phyloP scores from a whole-genome alignment of 37 sponge, comb jelly and placozoan species.

The Oopsacas minuta region DNA sequence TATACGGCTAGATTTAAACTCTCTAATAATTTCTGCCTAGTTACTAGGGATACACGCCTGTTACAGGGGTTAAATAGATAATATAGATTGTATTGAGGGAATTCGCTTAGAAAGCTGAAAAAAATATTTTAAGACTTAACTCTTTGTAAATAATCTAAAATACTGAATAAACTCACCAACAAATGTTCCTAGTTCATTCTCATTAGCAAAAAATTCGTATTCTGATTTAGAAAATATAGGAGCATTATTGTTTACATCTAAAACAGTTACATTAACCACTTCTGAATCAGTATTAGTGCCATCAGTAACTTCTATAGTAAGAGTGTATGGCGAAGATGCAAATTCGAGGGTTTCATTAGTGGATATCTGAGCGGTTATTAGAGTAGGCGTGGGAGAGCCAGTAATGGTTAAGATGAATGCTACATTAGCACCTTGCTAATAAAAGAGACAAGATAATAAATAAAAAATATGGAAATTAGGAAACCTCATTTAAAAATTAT shows the following conservation, averaged over 20 bases:
- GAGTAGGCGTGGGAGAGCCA: neutral
- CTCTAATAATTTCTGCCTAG: no score
- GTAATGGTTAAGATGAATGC: neutral
- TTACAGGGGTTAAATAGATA: no score
- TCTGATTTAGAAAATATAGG: neutral
- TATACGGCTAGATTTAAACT: no score
- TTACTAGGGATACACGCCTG: no score
- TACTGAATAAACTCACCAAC: neutral
- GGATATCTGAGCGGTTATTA: neutral
- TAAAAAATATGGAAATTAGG: no score
- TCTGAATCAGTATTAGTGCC: neutral
- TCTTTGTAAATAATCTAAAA: neutral
- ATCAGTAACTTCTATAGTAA: neutral
- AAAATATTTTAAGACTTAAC: no score
- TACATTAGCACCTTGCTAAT: neutral
- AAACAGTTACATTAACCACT: neutral
- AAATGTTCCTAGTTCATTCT: neutral
- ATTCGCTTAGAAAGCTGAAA: no score
- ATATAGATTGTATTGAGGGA: no score
- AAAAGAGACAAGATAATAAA: no score
- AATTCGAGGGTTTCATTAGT: neutral
- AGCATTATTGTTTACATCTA: neutral
- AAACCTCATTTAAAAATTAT: no score
- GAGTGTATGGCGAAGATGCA: neutral
- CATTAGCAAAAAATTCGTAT: neutral